Base-by-base conservation (phyloP, 2,797 vertebrate genomes). In the Sylvia borin region DNA sequence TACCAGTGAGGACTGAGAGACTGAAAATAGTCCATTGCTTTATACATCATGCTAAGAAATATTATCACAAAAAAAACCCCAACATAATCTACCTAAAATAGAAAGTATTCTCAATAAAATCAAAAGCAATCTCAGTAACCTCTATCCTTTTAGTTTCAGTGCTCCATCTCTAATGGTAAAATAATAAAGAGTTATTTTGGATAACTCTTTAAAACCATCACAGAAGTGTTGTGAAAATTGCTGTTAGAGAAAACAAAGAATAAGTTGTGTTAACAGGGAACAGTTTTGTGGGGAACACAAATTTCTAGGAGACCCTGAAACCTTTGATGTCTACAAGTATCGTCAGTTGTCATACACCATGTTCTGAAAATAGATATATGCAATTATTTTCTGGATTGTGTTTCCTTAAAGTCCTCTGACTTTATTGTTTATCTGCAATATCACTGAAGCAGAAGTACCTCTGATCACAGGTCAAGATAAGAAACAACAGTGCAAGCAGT, bases 401-500 rank as follows among this genome's bases (percentile, higher is more conserved):
- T 73, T 91, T 90, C 29, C 74, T 87, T 83, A 81, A 75, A 71
- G 16, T 34, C 74, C 13, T 80, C 43, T 55, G 15, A 84, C n/a
- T 85, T 92, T 85, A 83, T 26, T 71, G 9, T 29, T 90, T 66
- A 76, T 54, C 32, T 79, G 55, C 75, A 40, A 16, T 14, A 16
- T 48, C 62, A 32, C 57, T 72, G 70, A 70, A 88, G 36, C 21
- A 57, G 34, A 94, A 88, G 81, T n/a, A 80, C 42, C 42, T 84
- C 61, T 50, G 57, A 90, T 80, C 83, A 64, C 55, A 75, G 94
- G 92, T 94, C 86, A 94, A 78, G 60, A 94, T 16, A 65, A 75
- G 40, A 85, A 95, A 70, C 45, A 92, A 57, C 22, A 81, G 40
- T 8, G 27, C 13, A 57, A 89, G 40, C 45, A 83, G 43, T 10